Conservation (phyloP, 37 sponge, comb jelly and placozoan genomes). For the Aplysina aerophoba region DNA sequence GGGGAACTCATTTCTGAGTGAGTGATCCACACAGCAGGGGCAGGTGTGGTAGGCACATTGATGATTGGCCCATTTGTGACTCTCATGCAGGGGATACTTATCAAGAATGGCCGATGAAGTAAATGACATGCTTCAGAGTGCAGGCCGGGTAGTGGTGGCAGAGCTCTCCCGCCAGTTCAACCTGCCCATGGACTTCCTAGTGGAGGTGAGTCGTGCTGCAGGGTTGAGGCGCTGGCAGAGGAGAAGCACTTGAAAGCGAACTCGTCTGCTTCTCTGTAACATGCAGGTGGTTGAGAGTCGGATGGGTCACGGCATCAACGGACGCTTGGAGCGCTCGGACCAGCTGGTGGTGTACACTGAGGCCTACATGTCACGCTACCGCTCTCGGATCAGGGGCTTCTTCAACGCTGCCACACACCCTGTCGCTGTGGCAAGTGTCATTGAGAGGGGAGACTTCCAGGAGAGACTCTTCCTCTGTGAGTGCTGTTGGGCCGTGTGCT, state of each 20-base stretch:
- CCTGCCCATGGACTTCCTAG: conserved; percentile 71
- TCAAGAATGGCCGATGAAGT: conserved; percentile 84
- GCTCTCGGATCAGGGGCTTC: conserved; percentile 73
- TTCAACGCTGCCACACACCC: conserved; percentile 89
- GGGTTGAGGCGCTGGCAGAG: too few species aligned
- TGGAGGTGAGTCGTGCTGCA: conserved; percentile 52
- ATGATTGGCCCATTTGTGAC: too few species aligned
- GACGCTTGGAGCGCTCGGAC: conserved; percentile 64
- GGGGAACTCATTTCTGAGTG: conserved; percentile 90
- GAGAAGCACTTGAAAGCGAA: too few species aligned
- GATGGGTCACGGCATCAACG: conserved; percentile 56
- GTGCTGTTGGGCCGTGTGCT: conserved; percentile 6
- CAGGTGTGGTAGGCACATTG: too few species aligned
- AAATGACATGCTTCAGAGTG: conserved; percentile 89
- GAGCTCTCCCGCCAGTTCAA: conserved; percentile 82
- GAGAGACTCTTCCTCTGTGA: conserved; percentile 74
- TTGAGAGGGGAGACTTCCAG: conserved; percentile 59
- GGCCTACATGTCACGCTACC: conserved; percentile 68
- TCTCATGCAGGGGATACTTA: conserved; percentile 81
- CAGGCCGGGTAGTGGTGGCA: conserved; percentile 77
- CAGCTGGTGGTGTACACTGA: conserved; percentile 72
- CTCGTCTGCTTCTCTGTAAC: not conserved
- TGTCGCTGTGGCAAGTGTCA: conserved; percentile 48
- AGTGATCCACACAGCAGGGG: too few species aligned
- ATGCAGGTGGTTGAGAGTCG: conserved; percentile 57